Percentiles rank a stretch among this genome's conserved stretches.
Conservation (phyloP, 2,113 vertebrate species). For the Syngnathus typhle region DNA sequence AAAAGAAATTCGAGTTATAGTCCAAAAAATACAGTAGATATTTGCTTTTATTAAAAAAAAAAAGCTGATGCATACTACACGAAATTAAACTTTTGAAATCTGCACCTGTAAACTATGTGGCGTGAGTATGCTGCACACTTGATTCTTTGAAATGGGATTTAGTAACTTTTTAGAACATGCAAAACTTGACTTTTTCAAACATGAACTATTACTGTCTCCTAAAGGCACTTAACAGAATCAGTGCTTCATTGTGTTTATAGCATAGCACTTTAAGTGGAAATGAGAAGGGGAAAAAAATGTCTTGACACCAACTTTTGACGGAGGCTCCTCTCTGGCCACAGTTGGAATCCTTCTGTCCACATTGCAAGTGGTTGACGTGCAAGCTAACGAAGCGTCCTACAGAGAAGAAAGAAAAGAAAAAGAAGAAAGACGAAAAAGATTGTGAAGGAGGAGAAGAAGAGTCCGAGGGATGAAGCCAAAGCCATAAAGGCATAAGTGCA, state of each 20-base stretch:
- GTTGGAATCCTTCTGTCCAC: neutral
- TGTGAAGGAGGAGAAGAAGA: slow-evolving; percentile 21
- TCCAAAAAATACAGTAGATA: no score
- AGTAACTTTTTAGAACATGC: neutral
- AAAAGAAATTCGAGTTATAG: no score
- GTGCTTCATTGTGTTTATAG: neutral
- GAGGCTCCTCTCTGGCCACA: neutral
- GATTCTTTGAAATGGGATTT: no score
- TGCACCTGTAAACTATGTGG: neutral
- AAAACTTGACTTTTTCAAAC: neutral
- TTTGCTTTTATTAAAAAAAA: no score
- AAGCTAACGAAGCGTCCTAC: slow-evolving; percentile 53
- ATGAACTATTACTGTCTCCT: no score
- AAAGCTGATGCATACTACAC: no score
- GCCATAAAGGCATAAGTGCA: slow-evolving; percentile 60
- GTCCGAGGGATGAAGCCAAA: slow-evolving; percentile 59
- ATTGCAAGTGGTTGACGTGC: slow-evolving; percentile 55
- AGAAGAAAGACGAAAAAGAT: slow-evolving; percentile 23
- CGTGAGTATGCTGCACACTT: no score
- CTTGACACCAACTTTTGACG: neutral
- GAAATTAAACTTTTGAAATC: no score
- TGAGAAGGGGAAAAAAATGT: no score
- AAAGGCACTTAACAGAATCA: neutral
- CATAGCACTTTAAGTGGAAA: no score
- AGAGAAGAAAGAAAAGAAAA: neutral